Percentiles rank a stretch among this genome's conserved stretches.
Conservation (phyloP, 1,140 invertebrate species). For the Achroia grisella region DNA sequence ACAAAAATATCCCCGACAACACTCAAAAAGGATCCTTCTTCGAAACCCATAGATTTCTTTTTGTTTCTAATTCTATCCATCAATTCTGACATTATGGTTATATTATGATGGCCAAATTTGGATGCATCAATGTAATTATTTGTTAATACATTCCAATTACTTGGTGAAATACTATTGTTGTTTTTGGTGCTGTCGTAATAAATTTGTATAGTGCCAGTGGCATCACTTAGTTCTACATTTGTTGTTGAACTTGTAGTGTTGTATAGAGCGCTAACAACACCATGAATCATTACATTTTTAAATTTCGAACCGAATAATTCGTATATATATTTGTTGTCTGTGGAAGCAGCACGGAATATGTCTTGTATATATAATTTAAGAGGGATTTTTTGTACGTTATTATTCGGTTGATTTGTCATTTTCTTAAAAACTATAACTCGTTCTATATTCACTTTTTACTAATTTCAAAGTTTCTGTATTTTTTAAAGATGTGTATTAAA, state of each 20-base stretch:
- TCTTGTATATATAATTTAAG: conserved; percentile 62
- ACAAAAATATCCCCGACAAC: conserved; percentile 59
- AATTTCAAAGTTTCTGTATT: too few relatives aligned
- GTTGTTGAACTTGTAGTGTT: conserved; percentile 26
- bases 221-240: conserved; percentile 52
- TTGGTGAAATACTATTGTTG: conserved; percentile 21
- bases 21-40: conserved; percentile 35
- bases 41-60: conserved; percentile 27
- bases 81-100: conserved; percentile 36
- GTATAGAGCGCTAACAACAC: conserved; percentile 44
- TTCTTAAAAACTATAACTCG: too few relatives aligned
- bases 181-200: conserved; percentile 47
- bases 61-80: conserved; percentile 34
- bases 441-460: too few relatives aligned
- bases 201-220: conserved; percentile 47
- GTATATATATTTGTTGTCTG: conserved; percentile 51
- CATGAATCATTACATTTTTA: conserved; percentile 62
- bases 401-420: conserved; percentile 8
- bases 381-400: conserved; percentile 33
- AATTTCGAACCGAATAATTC: conserved; percentile 49
- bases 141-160: conserved; percentile 28
- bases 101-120: conserved; percentile 28
- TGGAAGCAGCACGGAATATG: conserved; percentile 48
- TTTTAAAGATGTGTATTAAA: too few relatives aligned
- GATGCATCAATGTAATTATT: conserved; percentile 26